These are phyloP conservation scores for Tenthredo scrophulariae DNA, from an alignment of 2,888 invertebrate genomes.

Conservation along the genomic window DNA sequence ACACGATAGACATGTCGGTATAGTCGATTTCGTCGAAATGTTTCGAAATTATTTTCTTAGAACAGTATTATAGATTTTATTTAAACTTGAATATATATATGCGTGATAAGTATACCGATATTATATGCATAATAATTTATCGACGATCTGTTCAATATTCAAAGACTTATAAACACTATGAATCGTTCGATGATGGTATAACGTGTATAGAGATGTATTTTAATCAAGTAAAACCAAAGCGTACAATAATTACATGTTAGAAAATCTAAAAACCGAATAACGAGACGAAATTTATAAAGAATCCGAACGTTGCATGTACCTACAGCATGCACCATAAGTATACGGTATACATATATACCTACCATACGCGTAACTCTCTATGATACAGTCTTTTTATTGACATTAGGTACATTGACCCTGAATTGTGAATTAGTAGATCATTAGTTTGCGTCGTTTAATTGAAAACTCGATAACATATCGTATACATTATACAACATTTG, in stretches of 20 bases:
- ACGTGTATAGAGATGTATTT: not conserved
- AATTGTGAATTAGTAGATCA: not conserved
- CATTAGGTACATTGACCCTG: not conserved
- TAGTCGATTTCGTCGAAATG: not conserved
- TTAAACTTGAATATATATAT: not conserved
- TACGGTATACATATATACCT: not conserved
- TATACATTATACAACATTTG: not conserved
- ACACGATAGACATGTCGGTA: not conserved
- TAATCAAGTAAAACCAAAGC: conserved; percentile 6
- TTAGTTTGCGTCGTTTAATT: not conserved
- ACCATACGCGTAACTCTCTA: not conserved
- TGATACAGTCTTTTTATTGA: not conserved
- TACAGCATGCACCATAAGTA: not conserved
- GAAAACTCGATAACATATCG: conserved; percentile 19
- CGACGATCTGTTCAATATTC: not conserved
- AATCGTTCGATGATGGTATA: not conserved
- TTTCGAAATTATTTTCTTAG: not conserved
- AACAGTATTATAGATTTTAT: conserved; percentile 8
- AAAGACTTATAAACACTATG: not conserved
- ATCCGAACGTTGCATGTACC: not conserved
- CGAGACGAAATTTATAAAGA: not conserved
- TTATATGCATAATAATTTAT: not conserved
- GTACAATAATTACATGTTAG: conserved; percentile 1
- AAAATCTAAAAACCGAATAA: not conserved
- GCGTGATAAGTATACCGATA: not conserved